A percentile compares a stretch with the other conserved stretches of the same genome.
Conservation (phyloP, 2,888 invertebrate genomes). For the Acrobasis repandana region DNA sequence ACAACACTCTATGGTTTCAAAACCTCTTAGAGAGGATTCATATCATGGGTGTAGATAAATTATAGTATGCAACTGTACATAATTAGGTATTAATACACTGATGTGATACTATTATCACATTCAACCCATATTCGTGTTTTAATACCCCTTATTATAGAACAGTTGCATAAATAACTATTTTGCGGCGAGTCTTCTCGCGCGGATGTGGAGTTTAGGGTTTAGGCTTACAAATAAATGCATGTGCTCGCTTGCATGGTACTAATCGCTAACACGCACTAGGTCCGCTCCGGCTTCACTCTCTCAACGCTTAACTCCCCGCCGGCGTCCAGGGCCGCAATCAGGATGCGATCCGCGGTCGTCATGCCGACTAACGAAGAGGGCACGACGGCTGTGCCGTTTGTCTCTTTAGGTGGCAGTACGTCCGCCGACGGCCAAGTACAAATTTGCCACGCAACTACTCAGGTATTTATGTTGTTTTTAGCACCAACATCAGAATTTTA, state of each 20-base stretch:
- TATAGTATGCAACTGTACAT: too few relatives aligned
- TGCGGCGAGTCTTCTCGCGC: too few relatives aligned
- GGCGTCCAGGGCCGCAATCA: constrained; percentile 44
- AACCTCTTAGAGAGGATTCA: too few relatives aligned
- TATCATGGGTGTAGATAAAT: too few relatives aligned
- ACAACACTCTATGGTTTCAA: too few relatives aligned
- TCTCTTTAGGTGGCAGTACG: background rate
- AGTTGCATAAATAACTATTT: too few relatives aligned
- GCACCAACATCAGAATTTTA: background rate
- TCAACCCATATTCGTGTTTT: too few relatives aligned
- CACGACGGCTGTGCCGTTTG: constrained; percentile 12
- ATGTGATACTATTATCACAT: too few relatives aligned
- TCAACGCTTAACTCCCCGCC: constrained; percentile 40
- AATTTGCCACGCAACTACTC: background rate
- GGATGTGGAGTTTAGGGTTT: background rate
- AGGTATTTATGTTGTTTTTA: background rate
- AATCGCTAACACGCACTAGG: constrained; percentile 60
- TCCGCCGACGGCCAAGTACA: background rate
- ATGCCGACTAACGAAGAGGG: constrained; percentile 24
- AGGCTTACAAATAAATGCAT: background rate
- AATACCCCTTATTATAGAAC: too few relatives aligned
- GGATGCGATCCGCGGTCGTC: constrained; percentile 51
- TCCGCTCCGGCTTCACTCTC: constrained; percentile 52
- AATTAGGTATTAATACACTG: too few relatives aligned
- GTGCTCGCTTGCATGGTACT: constrained; percentile 28